Evolutionary conservation across 2,113 vertebrate genomes (phyloP), one percentile per base, ranked within the genome.

Genomic region (Cynocephalus volans): DNA sequence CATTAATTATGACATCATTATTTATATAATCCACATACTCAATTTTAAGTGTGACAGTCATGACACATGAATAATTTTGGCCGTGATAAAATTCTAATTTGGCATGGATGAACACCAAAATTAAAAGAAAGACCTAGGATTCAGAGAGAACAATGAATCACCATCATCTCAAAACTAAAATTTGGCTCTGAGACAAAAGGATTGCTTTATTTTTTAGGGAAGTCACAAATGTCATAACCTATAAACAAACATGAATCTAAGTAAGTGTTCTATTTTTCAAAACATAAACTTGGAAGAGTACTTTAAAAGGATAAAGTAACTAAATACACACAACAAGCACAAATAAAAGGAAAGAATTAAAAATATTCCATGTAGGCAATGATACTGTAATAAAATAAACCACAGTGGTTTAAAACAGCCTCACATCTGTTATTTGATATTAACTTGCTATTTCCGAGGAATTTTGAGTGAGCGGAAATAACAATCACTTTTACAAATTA

Each of bases 181-280:
- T 48, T 45, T 94, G 81, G 82, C 94, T 69, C 33, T 3, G 33
- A 92, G 85, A 95, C 77, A 98, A 72, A 84, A 98, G 77, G 36
- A 97, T 97, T 98, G 62, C 95, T 93, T 80, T 97, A 94, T 96
- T 82, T 98, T 98, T 84, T 90, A 97, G 97, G 76, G 91, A 98
- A 97, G 94, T 65, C 90, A 83, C 79, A 96, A 96, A 93, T 97
- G 93, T 91, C 89, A 77, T 2, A 84, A 96, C 67, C 96, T 85
- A 82, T 56, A 96, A 93, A 36, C 96, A 97, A 97, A 93, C 87
- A 97, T 72, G 80, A 93, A 88, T 90, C 95, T 96, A 85, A 96
- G 33, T 81, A 90, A 96, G 93, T 85, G 72, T 93, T 96, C 73
- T 36, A 90, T 93, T 95, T 97, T 97, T 96, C 95, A 94, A 97